These are phyloP conservation scores for Scylla paramamosain DNA, from an alignment of 1,140 invertebrate species.

Conservation along the genomic window DNA sequence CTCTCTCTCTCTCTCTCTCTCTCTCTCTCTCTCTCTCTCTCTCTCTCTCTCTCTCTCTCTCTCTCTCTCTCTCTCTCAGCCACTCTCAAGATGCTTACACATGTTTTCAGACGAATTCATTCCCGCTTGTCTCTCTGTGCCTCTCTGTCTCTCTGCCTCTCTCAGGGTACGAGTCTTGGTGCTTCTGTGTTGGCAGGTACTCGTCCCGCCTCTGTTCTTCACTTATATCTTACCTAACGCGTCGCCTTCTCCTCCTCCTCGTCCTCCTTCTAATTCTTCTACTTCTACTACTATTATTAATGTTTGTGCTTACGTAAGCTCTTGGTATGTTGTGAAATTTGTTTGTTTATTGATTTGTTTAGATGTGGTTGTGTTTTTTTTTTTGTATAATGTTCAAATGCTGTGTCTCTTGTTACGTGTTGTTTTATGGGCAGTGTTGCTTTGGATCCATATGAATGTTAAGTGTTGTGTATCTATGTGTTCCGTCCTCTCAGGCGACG, in stretches of 20 bases:
- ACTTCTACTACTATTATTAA: not conserved
- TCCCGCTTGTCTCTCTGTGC: not conserved
- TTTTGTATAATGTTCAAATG: no score
- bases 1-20: not conserved
- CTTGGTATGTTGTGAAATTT: not conserved
- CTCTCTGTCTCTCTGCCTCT: not conserved
- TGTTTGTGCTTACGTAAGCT: not conserved
- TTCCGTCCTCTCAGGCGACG: no score
- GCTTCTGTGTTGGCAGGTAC: no score
- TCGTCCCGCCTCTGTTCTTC: not conserved
- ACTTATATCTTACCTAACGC: not conserved
- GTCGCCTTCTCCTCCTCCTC: not conserved
- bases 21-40: slow-evolving; percentile 31
- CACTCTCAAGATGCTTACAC: not conserved
- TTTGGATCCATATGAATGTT: no score
- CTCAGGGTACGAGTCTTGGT: no score
- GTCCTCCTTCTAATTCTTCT: not conserved
- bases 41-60: slow-evolving; percentile 40
- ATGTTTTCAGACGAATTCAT: no score
- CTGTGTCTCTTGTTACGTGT: no score
- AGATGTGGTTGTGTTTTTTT: no score
- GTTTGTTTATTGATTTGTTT: no score
- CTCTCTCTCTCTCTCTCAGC: slow-evolving; percentile 29
- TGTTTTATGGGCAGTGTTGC: no score
- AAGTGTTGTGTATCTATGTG: no score